Conservation (phyloP, 2,113 vertebrate genomes). For the Stomatorhinus ivindoensis region DNA sequence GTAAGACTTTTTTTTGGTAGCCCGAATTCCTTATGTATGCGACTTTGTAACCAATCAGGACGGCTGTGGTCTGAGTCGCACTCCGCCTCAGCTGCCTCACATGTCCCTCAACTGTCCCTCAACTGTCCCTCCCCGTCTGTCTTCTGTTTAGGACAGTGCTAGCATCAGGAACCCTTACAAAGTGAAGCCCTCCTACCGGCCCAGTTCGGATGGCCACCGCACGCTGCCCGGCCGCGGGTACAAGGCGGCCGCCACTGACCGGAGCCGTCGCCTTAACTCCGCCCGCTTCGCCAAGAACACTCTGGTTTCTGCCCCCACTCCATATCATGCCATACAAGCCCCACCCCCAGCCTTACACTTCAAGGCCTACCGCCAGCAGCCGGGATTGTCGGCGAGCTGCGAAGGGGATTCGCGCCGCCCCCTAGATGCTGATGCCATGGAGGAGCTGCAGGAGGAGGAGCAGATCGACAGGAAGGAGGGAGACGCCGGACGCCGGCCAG, state of each 20-base stretch:
- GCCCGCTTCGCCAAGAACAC: constrained; percentile 40
- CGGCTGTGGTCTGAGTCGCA: neutral
- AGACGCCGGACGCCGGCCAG: neutral
- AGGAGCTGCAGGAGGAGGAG: constrained; percentile 31
- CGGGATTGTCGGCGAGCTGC: neutral
- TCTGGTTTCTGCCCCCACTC: constrained; percentile 12
- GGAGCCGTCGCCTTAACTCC: constrained; percentile 47
- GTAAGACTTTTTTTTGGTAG: neutral
- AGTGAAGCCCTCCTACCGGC: constrained; percentile 85
- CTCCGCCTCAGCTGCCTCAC: too few species aligned
- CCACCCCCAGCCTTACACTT: neutral
- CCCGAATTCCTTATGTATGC: neutral
- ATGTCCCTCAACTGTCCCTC: constrained; percentile 3
- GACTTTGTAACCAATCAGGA: neutral
- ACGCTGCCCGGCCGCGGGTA: constrained; percentile 40
- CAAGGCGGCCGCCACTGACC: constrained; percentile 43
- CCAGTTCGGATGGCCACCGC: constrained; percentile 68
- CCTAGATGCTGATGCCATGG: constrained; percentile 42
- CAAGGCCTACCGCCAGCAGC: constrained; percentile 13
- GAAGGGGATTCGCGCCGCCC: constrained; percentile 22
- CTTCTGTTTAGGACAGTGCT: constrained; percentile 51
- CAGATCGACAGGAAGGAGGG: constrained; percentile 4
- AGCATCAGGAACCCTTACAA: constrained; percentile 58
- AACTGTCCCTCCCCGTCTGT: constrained; percentile 3
- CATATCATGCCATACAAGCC: constrained; percentile 24